These are phyloP conservation scores for Crotophaga sulcirostris DNA, from an alignment of 2,113 vertebrate genomes.

Conservation along the genomic window DNA sequence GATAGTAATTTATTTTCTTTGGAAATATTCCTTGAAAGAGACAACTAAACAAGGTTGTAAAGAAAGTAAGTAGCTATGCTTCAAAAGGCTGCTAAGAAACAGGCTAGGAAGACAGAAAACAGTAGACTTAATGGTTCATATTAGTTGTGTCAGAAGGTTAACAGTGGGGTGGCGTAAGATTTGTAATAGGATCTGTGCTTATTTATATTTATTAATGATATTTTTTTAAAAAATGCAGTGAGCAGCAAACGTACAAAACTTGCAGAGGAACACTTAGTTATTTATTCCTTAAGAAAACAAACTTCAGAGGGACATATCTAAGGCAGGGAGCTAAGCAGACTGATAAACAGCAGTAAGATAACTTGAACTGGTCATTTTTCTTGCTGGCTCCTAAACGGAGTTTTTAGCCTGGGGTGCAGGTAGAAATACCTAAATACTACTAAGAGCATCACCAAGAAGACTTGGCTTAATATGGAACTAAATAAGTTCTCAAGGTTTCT, in stretches of 20 bases:
- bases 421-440: not conserved
- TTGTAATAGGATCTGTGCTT: not conserved
- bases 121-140: not conserved
- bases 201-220: not conserved
- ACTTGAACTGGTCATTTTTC: not conserved
- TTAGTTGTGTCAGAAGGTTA: not conserved
- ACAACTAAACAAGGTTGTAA: no score
- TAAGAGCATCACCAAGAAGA: not conserved
- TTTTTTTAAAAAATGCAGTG: not conserved
- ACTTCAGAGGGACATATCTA: not conserved
- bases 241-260: not conserved
- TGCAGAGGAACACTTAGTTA: not conserved
- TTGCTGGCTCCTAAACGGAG: not conserved
- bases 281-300: not conserved
- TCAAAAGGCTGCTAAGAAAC: not conserved
- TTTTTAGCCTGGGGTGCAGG: not conserved
- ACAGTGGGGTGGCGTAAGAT: not conserved
- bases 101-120: not conserved
- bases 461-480: not conserved
- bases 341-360: not conserved
- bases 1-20: not conserved
- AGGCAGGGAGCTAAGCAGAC: not conserved
- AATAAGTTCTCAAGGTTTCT: not conserved
- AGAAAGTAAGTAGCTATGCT: not conserved
- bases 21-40: constrained; percentile 9